phyloP scores from a whole-genome alignment of 2,113 vertebrate species.

The Oenanthe oenanthe region DNA sequence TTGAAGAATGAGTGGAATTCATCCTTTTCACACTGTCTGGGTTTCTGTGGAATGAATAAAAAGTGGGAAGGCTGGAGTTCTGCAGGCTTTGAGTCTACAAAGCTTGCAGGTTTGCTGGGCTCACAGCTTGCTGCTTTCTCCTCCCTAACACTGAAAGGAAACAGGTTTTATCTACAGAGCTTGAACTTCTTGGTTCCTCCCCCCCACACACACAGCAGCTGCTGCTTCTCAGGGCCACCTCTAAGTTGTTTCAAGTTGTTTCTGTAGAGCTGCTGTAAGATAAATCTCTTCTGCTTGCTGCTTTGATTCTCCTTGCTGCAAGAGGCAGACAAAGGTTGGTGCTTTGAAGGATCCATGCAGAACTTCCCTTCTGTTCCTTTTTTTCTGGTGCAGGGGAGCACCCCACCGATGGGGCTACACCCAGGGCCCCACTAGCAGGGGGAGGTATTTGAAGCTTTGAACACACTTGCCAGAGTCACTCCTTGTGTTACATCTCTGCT shows the following conservation, averaged over 20 bases:
- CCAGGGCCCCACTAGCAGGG: neutral
- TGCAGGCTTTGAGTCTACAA: neutral
- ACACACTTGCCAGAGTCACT: neutral
- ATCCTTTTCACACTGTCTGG: neutral
- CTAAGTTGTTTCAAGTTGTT: neutral
- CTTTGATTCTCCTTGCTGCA: slow-evolving; percentile 1
- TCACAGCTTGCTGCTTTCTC: neutral
- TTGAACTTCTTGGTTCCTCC: neutral
- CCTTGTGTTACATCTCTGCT: neutral
- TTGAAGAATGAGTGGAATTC: slow-evolving; percentile 30
- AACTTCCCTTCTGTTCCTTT: neutral
- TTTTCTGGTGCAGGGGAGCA: neutral
- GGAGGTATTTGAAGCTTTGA: neutral
- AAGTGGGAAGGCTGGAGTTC: neutral
- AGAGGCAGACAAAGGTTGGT: neutral
- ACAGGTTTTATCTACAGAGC: neutral
- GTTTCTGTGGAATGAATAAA: neutral
- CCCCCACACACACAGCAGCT: neutral
- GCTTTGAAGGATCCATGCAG: neutral
- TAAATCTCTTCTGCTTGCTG: neutral
- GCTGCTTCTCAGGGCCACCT: neutral
- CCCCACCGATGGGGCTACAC: neutral
- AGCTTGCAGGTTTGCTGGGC: neutral
- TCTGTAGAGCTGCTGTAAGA: neutral
- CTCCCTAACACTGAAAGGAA: neutral